A percentile compares a stretch with the other conserved stretches of the same genome.
Conservation (phyloP, 1,140 invertebrate genomes). For the Pseudomyrmex concolor region DNA sequence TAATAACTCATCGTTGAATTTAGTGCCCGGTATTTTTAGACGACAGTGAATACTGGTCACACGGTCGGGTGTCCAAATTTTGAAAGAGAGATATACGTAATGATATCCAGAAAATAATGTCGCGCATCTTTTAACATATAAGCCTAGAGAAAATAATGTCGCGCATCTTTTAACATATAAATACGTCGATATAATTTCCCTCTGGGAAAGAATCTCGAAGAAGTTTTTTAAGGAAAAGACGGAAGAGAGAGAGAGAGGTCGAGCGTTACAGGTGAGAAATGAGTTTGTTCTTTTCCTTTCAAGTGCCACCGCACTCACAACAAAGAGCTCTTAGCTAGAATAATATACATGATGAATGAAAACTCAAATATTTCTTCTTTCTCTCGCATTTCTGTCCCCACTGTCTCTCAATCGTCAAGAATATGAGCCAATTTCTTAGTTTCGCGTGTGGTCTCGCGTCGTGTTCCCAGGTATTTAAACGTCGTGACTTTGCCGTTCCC, state of each 20-base stretch:
- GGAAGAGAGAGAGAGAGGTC: not conserved
- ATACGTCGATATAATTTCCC: not conserved
- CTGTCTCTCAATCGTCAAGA: conserved; percentile 11
- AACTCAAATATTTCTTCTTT: conserved; percentile 73
- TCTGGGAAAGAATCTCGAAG: not conserved
- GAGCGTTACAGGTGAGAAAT: conserved; percentile 38
- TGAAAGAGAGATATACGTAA: conserved; percentile 7
- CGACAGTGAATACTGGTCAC: not conserved
- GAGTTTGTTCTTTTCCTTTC: conserved; percentile 68
- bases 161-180: not conserved
- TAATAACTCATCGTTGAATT: conserved; percentile 46
- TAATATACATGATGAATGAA: conserved; percentile 72
- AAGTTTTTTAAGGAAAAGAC: not conserved
- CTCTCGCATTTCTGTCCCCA: no score
- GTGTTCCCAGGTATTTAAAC: conserved; percentile 68
- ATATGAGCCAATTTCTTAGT: conserved; percentile 76
- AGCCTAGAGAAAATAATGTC: not conserved
- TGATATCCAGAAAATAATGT: conserved; percentile 9
- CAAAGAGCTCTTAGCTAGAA: conserved; percentile 67
- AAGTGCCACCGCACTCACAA: conserved; percentile 40
- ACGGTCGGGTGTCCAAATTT: not conserved
- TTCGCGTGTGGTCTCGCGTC: conserved; percentile 66
- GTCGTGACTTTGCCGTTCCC: conserved; percentile 71
- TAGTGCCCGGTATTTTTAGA: conserved; percentile 39
- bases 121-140: not conserved